Base-by-base conservation (phyloP, 2,797 vertebrate species). In the Sebastes kiyomatsui region DNA sequence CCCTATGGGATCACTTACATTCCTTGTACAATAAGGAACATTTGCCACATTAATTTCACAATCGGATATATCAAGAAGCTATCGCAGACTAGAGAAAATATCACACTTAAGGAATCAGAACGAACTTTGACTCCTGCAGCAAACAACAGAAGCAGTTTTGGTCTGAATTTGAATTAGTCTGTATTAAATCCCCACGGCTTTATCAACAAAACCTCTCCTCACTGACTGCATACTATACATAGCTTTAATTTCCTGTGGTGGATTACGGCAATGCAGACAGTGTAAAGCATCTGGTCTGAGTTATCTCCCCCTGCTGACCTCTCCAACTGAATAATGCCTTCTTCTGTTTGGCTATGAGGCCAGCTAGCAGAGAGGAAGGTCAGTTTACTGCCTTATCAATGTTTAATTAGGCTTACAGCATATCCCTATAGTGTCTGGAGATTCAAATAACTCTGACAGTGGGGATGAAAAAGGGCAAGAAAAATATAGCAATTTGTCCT, bases 271-370 rank as follows among this genome's bases (percentile, higher is more conserved):
- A 72, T n/a, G 23, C 61, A 82, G 72, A 83, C 68, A 78, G 62
- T 80, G 69, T 83, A 83, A 90, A 88, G 82, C 92, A 94, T 94
- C 92, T 94, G 93, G 92, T 83, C 65, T 71, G 60, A 75, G 86
- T 94, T 94, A 91, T 86, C 86, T 79, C 54, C 68, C 71, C 54
- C 49, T 74, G 70, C 55, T 90, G 89, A 93, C 92, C 91, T 92
- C 79, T 92, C 77, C 73, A 64, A 71, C 27, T 70, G 81, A 92
- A 91, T 88, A 87, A 85, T 87, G 75, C 83, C 67, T 69, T 86
- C 72, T 80, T 90, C 64, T 88, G 65, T 88, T 84, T 69, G 80
- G n/a, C 81, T 79, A 22, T 78, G 75, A 89, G 86, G 87, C 81
- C 69, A 49, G 25, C 54, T 13, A 64, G 61, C 30, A 61, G 75